Evolutionary conservation across 2,888 invertebrate species (phyloP).

Genomic region (Biston stratarius): DNA sequence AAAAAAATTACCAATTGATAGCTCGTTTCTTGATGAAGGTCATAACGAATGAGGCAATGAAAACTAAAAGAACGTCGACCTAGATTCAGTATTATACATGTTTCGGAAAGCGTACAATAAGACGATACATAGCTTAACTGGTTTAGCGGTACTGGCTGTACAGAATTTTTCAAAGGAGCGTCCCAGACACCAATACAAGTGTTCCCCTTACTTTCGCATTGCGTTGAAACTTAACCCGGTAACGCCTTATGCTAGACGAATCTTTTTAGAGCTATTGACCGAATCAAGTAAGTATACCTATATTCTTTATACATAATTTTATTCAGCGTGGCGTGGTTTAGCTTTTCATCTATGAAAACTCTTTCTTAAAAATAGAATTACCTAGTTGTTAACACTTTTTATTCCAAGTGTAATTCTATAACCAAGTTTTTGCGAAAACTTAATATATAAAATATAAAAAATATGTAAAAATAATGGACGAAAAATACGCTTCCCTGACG

Average conservation of each 20-base stretch:
- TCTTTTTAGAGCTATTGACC: slow-evolving; percentile 16
- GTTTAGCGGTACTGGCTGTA: too few species aligned
- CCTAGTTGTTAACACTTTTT: too few species aligned
- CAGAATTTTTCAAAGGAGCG: slow-evolving; percentile 9
- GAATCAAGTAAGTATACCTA: slow-evolving; percentile 3
- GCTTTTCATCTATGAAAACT: background rate
- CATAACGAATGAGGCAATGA: background rate
- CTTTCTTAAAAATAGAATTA: background rate
- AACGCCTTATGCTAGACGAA: slow-evolving; percentile 1
- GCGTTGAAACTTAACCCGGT: slow-evolving; percentile 3
- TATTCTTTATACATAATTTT: background rate
- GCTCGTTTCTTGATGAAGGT: too few species aligned
- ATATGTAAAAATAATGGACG: too few species aligned
- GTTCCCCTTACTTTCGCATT: slow-evolving; percentile 23
- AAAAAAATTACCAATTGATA: too few species aligned
- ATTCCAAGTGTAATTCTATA: too few species aligned
- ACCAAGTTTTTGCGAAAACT: background rate
- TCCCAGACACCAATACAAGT: background rate
- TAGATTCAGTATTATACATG: slow-evolving; percentile 7
- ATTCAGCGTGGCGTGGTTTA: too few species aligned
- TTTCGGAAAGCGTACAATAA: background rate
- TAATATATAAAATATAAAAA: too few species aligned
- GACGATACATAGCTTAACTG: slow-evolving; percentile 2
- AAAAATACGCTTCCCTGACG: too few species aligned
- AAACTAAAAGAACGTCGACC: slow-evolving; percentile 5